A percentile compares a stretch with the other conserved stretches of the same genome.
phyloP scores from a whole-genome alignment of 2,113 vertebrate species.

The Cebidichthys violaceus region DNA sequence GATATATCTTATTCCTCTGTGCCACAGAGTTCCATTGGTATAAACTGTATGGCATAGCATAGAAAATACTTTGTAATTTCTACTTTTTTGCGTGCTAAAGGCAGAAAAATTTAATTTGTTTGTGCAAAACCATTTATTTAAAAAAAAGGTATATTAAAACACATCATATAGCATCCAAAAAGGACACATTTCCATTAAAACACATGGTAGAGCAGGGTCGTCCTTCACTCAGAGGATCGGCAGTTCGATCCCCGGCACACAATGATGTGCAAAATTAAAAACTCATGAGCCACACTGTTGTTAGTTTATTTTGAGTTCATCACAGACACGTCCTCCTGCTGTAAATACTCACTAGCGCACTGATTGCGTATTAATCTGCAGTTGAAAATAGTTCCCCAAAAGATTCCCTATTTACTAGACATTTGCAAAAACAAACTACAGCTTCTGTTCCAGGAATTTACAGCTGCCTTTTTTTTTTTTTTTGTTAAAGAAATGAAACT shows the following conservation, averaged over 20 bases:
- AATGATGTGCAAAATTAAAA: too few species aligned
- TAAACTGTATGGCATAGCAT: neutral
- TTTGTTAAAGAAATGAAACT: too few species aligned
- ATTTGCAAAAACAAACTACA: too few species aligned
- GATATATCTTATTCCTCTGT: neutral
- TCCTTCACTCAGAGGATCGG: too few species aligned
- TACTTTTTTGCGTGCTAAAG: too few species aligned
- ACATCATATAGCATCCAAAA: neutral
- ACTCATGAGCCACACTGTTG: too few species aligned
- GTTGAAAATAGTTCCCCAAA: neutral
- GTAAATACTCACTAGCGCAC: too few species aligned
- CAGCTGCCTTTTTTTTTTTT: too few species aligned
- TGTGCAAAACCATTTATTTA: neutral
- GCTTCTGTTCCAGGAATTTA: too few species aligned
- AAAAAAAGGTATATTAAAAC: neutral
- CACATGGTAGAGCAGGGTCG: neutral
- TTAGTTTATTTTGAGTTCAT: neutral
- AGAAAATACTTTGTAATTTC: too few species aligned
- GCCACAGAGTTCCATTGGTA: neutral
- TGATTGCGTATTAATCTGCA: neutral
- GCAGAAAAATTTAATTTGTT: neutral
- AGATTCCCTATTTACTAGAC: neutral
- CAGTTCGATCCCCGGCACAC: too few species aligned
- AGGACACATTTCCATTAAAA: neutral
- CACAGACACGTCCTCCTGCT: neutral